These are phyloP conservation scores for Lepeophtheirus salmonis DNA, from an alignment of 1,140 invertebrate species.

Conservation along the genomic window DNA sequence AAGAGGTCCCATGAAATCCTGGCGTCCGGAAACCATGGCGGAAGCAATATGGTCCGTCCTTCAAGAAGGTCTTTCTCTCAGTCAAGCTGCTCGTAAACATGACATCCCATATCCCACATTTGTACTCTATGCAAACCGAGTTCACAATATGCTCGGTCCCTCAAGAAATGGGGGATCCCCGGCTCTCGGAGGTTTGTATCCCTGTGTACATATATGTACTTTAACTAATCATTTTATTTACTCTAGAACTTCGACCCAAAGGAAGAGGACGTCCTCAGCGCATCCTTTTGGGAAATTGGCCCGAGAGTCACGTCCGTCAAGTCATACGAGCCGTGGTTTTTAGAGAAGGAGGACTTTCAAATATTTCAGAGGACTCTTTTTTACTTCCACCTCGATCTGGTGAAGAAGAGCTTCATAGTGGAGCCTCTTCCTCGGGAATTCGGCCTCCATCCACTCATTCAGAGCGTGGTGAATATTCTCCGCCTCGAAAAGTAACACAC, in stretches of 20 bases:
- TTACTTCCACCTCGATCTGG: no score
- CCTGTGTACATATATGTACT: no score
- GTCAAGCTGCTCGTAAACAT: constrained; percentile 71
- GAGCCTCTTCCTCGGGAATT: neutral
- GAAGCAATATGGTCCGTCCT: constrained; percentile 70
- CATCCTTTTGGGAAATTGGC: constrained; percentile 71
- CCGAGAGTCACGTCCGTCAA: constrained; percentile 70
- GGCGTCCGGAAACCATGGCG: constrained; percentile 80
- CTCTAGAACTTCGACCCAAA: constrained; percentile 61
- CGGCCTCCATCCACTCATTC: neutral
- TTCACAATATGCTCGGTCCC: constrained; percentile 78
- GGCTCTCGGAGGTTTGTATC: constrained; percentile 9
- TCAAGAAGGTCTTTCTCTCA: constrained; percentile 47
- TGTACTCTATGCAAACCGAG: constrained; percentile 75
- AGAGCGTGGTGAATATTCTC: neutral
- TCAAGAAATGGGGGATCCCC: constrained; percentile 29
- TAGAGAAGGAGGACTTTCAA: constrained; percentile 39
- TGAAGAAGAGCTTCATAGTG: neutral
- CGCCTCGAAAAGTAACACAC: neutral
- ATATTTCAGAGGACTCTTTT: neutral
- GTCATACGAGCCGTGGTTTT: constrained; percentile 78
- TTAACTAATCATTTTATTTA: neutral
- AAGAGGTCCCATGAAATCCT: constrained; percentile 69
- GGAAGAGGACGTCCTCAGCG: constrained; percentile 67
- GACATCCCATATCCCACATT: constrained; percentile 85